Evolutionary conservation across 2,113 vertebrate genomes (phyloP), one percentile per base, ranked within the genome.

Genomic region (Bagarius yarrelli): DNA sequence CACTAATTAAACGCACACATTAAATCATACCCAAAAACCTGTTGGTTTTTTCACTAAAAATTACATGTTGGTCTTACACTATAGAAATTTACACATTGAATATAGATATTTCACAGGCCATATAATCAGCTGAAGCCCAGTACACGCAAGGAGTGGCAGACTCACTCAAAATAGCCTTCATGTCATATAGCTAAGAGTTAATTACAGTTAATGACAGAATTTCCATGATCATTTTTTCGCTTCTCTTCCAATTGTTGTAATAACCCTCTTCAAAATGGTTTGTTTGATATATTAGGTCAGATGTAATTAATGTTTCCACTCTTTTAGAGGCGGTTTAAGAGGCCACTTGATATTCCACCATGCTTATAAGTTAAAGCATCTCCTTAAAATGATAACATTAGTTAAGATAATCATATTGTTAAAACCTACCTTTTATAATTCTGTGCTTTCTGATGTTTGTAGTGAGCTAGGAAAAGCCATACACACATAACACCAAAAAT

Each of bases 221-320:
- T 85, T 87, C 79, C 79, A 72, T 79, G 61, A 84, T 52, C 19
- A 59, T 80, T 60, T 32, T 73, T 32, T 47, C 52, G 63, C 64
- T 13, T 74, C 61, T 79, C 64, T 74, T 74, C 47, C 36, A 57
- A 80, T 73, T 86, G 84, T 72, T 73, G 23, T 66, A 47, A 59
- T 66, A 27, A 11, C 59, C 12, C n/a, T 85, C 69, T 85, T 76
- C 61, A 81, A 85, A 83, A 83, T 57, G 77, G 73, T 85, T 83
- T 59, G 79, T 75, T 83, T 83, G 63, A 84, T 81, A 80, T 73
- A 76, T 87, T 86, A 81, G 71, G 77, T 81, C 59, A 82, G 50
- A 61, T 81, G 64, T 50, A 76, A 80, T 79, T 82, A 80, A 78
- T 52, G 83, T 83, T 86, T 85, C 75, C 80, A 79, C 61, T 72